Evolutionary conservation across 2,797 vertebrate species (phyloP).

Genomic region (Pangasius sanitwongsei): DNA sequence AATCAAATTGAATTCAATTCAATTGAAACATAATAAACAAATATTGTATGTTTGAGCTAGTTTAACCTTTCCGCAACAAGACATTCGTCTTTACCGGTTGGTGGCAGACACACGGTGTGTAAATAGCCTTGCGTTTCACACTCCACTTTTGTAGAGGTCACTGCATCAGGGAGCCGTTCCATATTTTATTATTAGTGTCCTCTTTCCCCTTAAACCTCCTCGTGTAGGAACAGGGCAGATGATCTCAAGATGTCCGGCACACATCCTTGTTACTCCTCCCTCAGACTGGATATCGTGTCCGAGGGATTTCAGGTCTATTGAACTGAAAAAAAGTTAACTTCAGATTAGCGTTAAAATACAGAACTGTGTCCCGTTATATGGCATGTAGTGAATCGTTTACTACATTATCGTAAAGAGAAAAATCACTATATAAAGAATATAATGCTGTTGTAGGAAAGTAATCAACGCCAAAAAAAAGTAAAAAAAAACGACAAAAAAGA

Average conservation of each 20-base stretch:
- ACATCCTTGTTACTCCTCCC: neutral
- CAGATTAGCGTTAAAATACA: neutral
- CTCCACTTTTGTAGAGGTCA: constrained; percentile 69
- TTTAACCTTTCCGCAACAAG: neutral
- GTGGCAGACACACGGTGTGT: neutral
- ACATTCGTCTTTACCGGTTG: neutral
- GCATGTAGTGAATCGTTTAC: neutral
- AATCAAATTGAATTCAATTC: neutral
- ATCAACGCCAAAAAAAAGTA: no score
- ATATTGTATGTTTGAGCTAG: neutral
- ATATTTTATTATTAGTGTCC: constrained; percentile 79
- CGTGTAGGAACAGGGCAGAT: constrained; percentile 58
- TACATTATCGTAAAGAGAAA: neutral
- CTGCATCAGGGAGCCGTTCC: constrained; percentile 71
- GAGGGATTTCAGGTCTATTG: neutral
- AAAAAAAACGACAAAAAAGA: no score
- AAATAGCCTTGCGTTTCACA: constrained; percentile 59
- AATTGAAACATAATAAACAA: neutral
- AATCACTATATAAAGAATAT: neutral
- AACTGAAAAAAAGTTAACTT: neutral
- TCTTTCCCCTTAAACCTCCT: constrained; percentile 66
- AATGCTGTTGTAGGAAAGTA: neutral
- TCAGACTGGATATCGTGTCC: neutral
- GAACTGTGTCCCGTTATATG: neutral
- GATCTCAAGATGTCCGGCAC: constrained; percentile 59